These are phyloP conservation scores for Hybognathus amarus DNA, from an alignment of 2,797 vertebrate genomes.

Conservation along the genomic window DNA sequence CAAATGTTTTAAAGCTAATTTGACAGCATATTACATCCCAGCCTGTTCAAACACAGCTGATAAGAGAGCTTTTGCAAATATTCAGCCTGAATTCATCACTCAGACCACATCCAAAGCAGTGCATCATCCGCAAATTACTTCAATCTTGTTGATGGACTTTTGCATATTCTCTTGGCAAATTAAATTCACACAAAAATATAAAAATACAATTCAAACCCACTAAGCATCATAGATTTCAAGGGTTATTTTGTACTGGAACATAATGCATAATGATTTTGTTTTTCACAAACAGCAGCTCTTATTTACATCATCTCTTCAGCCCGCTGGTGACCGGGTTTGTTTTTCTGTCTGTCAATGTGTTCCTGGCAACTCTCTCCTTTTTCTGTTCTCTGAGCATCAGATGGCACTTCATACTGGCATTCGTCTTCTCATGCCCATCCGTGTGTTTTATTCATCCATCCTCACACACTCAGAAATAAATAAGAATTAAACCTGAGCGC, in stretches of 20 bases:
- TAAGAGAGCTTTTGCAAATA: not conserved
- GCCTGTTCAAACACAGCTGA: not conserved
- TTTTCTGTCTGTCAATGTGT: not conserved
- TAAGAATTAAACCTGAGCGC: not conserved
- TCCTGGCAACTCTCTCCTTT: conserved; percentile 3
- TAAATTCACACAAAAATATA: not conserved
- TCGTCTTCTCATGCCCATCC: conserved; percentile 10
- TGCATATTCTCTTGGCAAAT: conserved; percentile 20
- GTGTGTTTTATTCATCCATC: conserved; percentile 45
- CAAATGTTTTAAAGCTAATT: conserved; percentile 3
- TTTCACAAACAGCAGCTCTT: not conserved
- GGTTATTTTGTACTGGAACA: not conserved
- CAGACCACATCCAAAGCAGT: conserved; percentile 5
- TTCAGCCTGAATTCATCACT: not conserved
- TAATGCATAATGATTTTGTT: conserved; percentile 50
- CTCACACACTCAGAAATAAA: conserved; percentile 18
- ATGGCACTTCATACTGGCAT: conserved; percentile 42
- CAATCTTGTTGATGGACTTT: conserved; percentile 21
- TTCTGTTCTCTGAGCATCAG: conserved; percentile 45
- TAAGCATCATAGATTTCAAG: not conserved
- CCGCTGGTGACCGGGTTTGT: not conserved
- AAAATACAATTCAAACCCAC: not conserved
- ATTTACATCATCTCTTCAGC: conserved; percentile 31
- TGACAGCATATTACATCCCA: not conserved
- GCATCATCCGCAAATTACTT: conserved; percentile 4